These are phyloP conservation scores for Dasypus novemcinctus DNA, from an alignment of 2,113 vertebrate species.

Conservation along the genomic window DNA sequence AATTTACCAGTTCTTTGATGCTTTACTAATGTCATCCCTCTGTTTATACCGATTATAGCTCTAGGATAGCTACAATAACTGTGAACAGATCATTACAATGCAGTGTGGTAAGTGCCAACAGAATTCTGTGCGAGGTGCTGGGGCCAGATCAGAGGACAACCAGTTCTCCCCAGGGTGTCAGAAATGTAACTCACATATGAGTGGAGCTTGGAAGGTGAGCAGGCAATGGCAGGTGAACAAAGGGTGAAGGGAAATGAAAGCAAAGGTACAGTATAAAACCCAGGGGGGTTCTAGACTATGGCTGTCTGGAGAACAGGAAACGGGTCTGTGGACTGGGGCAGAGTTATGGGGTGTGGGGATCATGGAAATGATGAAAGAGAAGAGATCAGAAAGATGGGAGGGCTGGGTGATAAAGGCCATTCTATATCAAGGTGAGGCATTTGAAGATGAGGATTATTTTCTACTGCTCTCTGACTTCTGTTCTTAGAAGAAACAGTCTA, in stretches of 20 bases:
- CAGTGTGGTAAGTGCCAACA: background rate
- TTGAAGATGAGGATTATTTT: background rate
- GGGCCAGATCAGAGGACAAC: background rate
- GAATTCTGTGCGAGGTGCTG: too few species aligned
- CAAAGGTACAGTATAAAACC: background rate
- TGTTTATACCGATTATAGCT: background rate
- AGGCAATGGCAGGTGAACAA: background rate
- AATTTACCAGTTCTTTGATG: background rate
- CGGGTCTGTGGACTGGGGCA: background rate
- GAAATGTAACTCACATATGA: background rate
- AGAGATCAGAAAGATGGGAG: background rate
- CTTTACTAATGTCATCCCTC: background rate
- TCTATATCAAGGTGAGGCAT: background rate
- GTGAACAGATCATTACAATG: background rate
- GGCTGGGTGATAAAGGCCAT: background rate
- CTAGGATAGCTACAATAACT: too few species aligned
- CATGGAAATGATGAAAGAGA: fast-evolving
- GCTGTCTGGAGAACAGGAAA: background rate
- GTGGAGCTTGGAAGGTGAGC: background rate
- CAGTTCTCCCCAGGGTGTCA: background rate
- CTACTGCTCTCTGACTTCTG: background rate
- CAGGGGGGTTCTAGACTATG: background rate
- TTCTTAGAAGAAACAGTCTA: background rate
- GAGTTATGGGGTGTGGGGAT: background rate
- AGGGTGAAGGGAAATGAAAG: background rate